A percentile compares a stretch with the other conserved stretches of the same genome.
phyloP scores from a whole-genome alignment of 2,888 invertebrate genomes.

The Diaperis boleti region DNA sequence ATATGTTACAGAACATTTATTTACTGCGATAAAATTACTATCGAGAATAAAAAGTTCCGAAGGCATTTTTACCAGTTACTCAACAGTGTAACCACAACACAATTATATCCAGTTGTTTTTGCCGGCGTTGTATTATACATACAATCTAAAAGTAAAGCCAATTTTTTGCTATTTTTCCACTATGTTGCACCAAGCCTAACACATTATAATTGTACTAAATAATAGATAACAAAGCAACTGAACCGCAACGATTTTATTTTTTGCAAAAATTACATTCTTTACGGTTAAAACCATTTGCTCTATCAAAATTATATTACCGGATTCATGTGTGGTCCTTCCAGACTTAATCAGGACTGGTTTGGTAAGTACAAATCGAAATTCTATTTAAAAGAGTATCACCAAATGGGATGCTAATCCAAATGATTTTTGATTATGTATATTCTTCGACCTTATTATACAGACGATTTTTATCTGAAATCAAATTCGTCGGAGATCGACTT shows the following conservation, averaged over 20 bases:
- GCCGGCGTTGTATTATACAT: conserved; percentile 38
- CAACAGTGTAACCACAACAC: conserved; percentile 44
- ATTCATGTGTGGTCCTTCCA: conserved; percentile 46
- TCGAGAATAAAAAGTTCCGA: conserved; percentile 26
- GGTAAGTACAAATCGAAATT: conserved; percentile 34
- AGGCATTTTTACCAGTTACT: conserved; percentile 42
- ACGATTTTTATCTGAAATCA: conserved; percentile 40
- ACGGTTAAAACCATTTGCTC: not conserved
- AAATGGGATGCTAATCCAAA: conserved; percentile 49
- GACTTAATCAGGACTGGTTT: conserved; percentile 46
- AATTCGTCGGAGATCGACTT: conserved; percentile 9
- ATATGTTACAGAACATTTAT: conserved; percentile 34
- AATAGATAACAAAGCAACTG: conserved; percentile 38
- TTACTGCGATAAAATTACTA: conserved; percentile 40
- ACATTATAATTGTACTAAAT: conserved; percentile 41
- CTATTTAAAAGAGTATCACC: conserved; percentile 38
- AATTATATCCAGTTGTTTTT: conserved; percentile 45
- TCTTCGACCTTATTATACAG: conserved; percentile 45
- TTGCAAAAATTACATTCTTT: conserved; percentile 17
- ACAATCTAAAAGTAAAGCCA: conserved; percentile 44
- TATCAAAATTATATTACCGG: conserved; percentile 24
- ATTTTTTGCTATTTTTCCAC: conserved; percentile 34
- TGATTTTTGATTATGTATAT: conserved; percentile 46
- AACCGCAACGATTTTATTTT: conserved; percentile 31
- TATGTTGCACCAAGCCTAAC: conserved; percentile 27